phyloP scores from a whole-genome alignment of 2,888 invertebrate genomes.

The Parelbella ahira region DNA sequence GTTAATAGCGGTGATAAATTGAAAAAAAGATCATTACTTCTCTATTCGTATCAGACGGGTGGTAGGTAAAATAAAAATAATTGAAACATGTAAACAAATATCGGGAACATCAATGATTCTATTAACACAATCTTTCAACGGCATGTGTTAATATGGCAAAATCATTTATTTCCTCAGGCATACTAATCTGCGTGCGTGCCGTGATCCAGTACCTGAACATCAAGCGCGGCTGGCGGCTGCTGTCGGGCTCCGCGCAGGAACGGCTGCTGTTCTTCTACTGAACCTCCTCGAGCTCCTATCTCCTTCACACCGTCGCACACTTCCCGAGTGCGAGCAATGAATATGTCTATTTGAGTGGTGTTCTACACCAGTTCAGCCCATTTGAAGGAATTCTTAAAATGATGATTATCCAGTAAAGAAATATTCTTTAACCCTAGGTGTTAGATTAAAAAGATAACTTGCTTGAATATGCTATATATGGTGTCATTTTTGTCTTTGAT shows the following conservation, averaged over 20 bases:
- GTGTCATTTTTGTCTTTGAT: conserved; percentile 15
- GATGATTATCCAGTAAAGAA: background rate
- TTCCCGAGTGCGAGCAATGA: no score
- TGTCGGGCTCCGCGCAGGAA: conserved; percentile 92
- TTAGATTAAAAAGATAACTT: conserved; percentile 2
- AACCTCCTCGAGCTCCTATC: no score
- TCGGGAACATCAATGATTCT: no score
- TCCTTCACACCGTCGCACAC: no score
- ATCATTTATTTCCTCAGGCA: conserved; percentile 73
- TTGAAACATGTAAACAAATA: no score
- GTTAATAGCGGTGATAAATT: no score
- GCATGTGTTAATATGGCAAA: conserved; percentile 2
- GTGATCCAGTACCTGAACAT: conserved; percentile 93
- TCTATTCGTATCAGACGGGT: no score
- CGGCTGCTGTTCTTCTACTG: conserved; percentile 93
- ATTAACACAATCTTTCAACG: no score
- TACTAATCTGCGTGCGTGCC: conserved; percentile 92
- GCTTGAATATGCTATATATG: no score
- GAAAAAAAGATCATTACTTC: no score
- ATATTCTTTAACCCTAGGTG: conserved; percentile 6
- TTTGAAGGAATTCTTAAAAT: conserved; percentile 8
- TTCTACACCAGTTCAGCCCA: background rate
- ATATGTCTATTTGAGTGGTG: background rate
- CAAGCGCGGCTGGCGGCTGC: conserved; percentile 92
- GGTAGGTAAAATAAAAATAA: no score